phyloP scores from a whole-genome alignment of 2,113 vertebrate genomes.

The Hoplias malabaricus region DNA sequence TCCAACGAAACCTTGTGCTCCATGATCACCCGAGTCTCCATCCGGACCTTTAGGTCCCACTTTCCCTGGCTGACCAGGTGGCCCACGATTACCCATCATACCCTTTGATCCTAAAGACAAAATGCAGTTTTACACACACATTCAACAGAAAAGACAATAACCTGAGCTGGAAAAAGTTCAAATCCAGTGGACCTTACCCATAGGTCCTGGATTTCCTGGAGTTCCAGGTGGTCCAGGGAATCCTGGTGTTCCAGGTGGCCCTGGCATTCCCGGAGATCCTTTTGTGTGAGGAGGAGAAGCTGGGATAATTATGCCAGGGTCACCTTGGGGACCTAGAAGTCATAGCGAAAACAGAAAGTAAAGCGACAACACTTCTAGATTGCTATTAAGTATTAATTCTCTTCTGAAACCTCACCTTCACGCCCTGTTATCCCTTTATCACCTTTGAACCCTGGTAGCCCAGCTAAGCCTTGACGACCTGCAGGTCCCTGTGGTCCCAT shows the following conservation, averaged over 20 bases:
- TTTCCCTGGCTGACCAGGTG: neutral
- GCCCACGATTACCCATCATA: neutral
- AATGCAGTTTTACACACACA: neutral
- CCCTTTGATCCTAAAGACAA: conserved; percentile 26
- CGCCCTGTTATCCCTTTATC: neutral
- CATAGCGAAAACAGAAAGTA: neutral
- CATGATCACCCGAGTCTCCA: conserved; percentile 24
- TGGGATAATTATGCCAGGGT: neutral
- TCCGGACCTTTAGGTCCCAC: neutral
- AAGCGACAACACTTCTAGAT: neutral
- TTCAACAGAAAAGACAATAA: neutral
- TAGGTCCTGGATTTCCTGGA: conserved; percentile 9
- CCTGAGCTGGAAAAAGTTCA: neutral
- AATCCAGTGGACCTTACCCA: neutral
- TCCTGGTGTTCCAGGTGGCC: conserved; percentile 20
- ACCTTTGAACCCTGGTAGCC: neutral
- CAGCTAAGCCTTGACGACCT: neutral
- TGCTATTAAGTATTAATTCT: neutral
- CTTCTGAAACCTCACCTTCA: neutral
- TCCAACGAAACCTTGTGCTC: conserved; percentile 6
- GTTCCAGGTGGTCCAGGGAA: neutral
- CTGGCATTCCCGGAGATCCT: neutral
- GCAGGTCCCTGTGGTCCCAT: neutral
- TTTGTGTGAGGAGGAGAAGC: accelerated
- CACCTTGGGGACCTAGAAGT: conserved; percentile 34